phyloP scores from a whole-genome alignment of 2,113 vertebrate genomes.

The Ranitomeya variabilis region DNA sequence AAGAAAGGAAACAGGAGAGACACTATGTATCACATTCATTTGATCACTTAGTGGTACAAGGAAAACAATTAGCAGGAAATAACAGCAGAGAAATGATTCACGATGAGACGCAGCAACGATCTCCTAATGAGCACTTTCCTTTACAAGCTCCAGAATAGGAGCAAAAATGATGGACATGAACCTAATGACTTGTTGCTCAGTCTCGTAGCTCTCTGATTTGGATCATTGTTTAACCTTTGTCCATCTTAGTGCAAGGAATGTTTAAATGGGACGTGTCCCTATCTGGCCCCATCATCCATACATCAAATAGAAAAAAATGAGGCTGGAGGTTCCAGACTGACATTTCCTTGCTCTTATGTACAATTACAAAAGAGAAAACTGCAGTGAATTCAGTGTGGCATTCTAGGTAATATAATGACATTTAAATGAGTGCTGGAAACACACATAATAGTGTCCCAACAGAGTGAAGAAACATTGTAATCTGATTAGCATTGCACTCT shows the following conservation, averaged over 20 bases:
- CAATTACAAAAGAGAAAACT: background rate
- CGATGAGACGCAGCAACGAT: background rate
- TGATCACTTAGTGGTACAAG: slow-evolving; percentile 8
- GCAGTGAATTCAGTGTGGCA: background rate
- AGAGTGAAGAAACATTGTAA: slow-evolving; percentile 17
- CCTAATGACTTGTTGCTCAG: background rate
- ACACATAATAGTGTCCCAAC: slow-evolving; percentile 21
- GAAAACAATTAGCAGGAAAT: slow-evolving; percentile 31
- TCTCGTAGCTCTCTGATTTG: background rate
- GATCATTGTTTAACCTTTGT: slow-evolving; percentile 5
- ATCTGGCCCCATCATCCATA: background rate
- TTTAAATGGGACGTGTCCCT: background rate
- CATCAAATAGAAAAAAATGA: background rate
- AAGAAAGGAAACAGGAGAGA: background rate
- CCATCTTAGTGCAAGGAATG: background rate
- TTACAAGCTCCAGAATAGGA: slow-evolving; percentile 43
- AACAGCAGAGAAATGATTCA: slow-evolving; percentile 30
- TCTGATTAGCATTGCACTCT: background rate
- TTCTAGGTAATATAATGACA: slow-evolving; percentile 1
- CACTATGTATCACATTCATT: background rate
- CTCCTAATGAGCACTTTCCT: slow-evolving; percentile 43
- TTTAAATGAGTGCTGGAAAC: slow-evolving; percentile 8
- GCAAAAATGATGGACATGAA: background rate
- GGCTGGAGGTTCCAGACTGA: background rate
- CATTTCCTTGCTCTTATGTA: background rate